Percentiles rank a stretch among this genome's conserved stretches.
Conservation (phyloP, 2,113 vertebrate genomes). For the Calonectris borealis region DNA sequence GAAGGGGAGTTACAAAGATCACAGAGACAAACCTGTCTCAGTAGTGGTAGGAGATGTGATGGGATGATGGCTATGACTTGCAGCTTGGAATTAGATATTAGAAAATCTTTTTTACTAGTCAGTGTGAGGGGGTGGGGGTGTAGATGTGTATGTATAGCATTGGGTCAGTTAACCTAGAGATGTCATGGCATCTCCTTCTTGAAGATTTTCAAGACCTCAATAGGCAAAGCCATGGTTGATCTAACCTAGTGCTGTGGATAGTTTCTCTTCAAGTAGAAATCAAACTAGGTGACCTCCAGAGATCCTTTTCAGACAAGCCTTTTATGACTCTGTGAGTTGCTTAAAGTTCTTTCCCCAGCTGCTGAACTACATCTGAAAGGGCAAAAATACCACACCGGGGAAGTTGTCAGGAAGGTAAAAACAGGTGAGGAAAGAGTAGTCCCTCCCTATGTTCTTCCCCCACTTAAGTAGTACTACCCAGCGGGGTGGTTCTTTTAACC, state of each 20-base stretch:
- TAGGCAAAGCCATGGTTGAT: not conserved
- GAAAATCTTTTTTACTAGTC: not conserved
- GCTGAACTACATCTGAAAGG: not conserved
- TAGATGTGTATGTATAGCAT: not conserved
- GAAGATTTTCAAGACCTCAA: not conserved
- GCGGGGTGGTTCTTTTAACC: not conserved
- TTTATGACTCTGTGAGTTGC: not conserved
- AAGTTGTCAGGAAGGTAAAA: not conserved
- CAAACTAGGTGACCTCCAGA: not conserved
- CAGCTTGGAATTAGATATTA: not conserved
- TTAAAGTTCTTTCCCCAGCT: not conserved
- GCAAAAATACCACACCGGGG: not conserved
- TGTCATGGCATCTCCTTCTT: not conserved
- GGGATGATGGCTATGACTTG: rapidly evolving
- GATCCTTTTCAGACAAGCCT: not conserved
- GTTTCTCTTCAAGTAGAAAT: not conserved
- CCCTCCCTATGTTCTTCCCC: rapidly evolving
- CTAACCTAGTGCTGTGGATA: not conserved
- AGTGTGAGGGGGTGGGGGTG: not conserved
- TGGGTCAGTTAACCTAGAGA: not conserved
- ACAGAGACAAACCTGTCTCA: not conserved
- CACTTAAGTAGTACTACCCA: not conserved
- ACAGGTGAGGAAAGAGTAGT: not conserved
- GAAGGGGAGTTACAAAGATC: not conserved
- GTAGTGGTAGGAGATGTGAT: not conserved